Percentiles rank a stretch among this genome's conserved stretches.
Conservation (phyloP, 1,140 invertebrate genomes). For the Ceratosolen fusciceps region DNA sequence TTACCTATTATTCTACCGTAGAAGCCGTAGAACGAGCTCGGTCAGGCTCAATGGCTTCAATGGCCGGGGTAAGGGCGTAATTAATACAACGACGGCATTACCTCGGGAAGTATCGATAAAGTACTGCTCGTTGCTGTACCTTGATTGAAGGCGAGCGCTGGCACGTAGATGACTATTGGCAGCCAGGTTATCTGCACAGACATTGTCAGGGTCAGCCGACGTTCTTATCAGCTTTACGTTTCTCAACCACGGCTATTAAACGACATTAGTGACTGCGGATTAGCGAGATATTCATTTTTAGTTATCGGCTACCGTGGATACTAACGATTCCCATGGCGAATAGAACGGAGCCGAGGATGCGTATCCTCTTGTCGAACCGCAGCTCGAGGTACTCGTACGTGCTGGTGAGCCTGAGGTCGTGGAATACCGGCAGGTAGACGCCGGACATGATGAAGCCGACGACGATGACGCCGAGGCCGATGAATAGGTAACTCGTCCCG, state of each 20-base stretch:
- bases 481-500: constrained; percentile 80
- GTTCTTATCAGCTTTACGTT: too few relatives aligned
- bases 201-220: not conserved
- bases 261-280: too few relatives aligned
- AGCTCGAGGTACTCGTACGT: constrained; percentile 89
- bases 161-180: constrained; percentile 81
- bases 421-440: constrained; percentile 86
- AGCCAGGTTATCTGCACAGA: constrained; percentile 76
- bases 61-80: too few relatives aligned
- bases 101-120: not conserved
- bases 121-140: constrained; percentile 67
- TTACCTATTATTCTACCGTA: not conserved
- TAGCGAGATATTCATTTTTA: too few relatives aligned
- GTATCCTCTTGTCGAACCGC: constrained; percentile 80
- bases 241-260: too few relatives aligned
- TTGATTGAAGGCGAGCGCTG: constrained; percentile 83
- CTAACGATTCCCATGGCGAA: constrained; percentile 79
- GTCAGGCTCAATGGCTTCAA: too few relatives aligned
- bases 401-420: constrained; percentile 84
- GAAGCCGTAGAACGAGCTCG: not conserved
- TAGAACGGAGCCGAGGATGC: constrained; percentile 81
- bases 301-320: not conserved
- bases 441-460: constrained; percentile 78
- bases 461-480: constrained; percentile 75
- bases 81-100: not conserved